Evolutionary conservation across 2,888 invertebrate species (phyloP).

Genomic region (Eristalis intricaria): DNA sequence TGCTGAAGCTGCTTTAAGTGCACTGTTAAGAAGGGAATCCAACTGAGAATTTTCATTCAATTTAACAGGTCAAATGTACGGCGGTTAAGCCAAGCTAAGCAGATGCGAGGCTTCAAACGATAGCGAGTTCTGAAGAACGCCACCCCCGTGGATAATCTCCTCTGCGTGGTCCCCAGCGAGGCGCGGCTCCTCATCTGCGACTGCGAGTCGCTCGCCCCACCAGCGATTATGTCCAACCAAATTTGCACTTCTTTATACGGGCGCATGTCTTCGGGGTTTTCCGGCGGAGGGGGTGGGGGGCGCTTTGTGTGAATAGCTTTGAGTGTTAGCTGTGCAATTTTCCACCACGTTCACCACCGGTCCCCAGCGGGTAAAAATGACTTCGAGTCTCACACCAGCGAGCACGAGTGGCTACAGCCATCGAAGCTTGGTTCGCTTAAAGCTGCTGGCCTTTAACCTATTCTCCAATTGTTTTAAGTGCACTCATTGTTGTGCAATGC

Average conservation of each 20-base stretch:
- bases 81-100: slow-evolving; percentile 34
- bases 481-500: slow-evolving; percentile 67
- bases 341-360: slow-evolving; percentile 11
- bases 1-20: slow-evolving; percentile 43
- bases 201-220: neutral
- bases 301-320: slow-evolving; percentile 7
- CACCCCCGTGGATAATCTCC: slow-evolving; percentile 32
- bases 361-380: neutral
- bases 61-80: slow-evolving; percentile 65
- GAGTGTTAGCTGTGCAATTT: slow-evolving; percentile 30
- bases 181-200: neutral
- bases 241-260: slow-evolving; percentile 10
- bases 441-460: slow-evolving; percentile 54
- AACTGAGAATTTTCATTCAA: slow-evolving; percentile 63
- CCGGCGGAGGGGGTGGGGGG: neutral
- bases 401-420: neutral
- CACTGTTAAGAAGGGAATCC: slow-evolving; percentile 47
- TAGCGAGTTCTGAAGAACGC: slow-evolving; percentile 6
- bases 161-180: neutral
- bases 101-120: neutral
- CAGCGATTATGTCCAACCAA: slow-evolving; percentile 13
- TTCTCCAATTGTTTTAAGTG: slow-evolving; percentile 70
- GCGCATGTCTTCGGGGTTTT: neutral
- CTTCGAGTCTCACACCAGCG: neutral
- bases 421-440: slow-evolving; percentile 24